Conservation (phyloP, 1,140 invertebrate genomes). For the Dendroctonus valens region DNA sequence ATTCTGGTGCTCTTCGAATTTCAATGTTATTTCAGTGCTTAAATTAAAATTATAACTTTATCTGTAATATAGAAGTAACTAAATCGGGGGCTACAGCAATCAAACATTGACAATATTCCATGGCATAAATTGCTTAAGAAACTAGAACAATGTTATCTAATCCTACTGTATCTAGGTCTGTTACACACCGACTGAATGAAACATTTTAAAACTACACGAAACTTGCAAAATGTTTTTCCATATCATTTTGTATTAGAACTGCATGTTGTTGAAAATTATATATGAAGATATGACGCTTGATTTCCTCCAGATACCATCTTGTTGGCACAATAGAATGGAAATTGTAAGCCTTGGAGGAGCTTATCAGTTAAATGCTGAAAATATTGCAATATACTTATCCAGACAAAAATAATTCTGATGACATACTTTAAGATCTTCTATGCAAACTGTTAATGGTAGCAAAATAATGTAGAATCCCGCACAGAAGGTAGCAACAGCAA, state of each 20-base stretch:
- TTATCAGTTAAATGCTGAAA: conserved; percentile 19
- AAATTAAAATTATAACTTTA: too few species aligned
- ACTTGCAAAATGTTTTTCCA: too few species aligned
- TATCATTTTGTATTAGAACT: not conserved
- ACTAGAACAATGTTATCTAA: too few species aligned
- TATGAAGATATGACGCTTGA: conserved; percentile 13
- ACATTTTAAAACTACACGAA: too few species aligned
- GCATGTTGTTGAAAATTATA: not conserved
- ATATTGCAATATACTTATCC: not conserved
- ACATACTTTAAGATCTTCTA: conserved; percentile 5
- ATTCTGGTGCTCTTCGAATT: too few species aligned
- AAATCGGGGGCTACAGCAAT: too few species aligned
- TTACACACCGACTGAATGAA: too few species aligned
- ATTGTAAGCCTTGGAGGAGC: conserved; percentile 26
- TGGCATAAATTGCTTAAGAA: too few species aligned
- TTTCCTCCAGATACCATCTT: conserved; percentile 15
- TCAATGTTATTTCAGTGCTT: too few species aligned
- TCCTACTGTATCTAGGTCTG: too few species aligned
- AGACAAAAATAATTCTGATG: conserved; percentile 2
- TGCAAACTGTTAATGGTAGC: conserved; percentile 11
- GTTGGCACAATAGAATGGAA: conserved; percentile 26
- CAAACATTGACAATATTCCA: too few species aligned
- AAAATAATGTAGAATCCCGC: conserved; percentile 16
- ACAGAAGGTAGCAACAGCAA: conserved; percentile 9
- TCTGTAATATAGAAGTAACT: too few species aligned